Base-by-base conservation (phyloP, 2,113 vertebrate species). In the Perognathus longimembris region DNA sequence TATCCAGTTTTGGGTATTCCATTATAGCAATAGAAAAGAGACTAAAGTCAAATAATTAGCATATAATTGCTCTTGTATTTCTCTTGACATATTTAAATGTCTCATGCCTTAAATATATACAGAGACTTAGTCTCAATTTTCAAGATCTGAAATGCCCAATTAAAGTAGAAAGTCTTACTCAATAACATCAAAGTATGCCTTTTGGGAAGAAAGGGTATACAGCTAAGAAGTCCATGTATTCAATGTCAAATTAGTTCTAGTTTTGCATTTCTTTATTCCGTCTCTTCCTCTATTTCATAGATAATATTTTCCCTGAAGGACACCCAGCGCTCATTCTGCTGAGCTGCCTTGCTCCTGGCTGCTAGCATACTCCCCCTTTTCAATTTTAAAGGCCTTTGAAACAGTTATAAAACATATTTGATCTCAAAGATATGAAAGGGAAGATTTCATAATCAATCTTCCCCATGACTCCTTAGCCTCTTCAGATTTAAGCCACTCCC, bases 401-500 rank as follows among this genome's bases (percentile, higher is more conserved):
- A 81, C 15, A 80, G 59, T 22, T 38, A 85, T 59, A 82, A 86
- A 82, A 86, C 63, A 71, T 50, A 36, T 87, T 75, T 94, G 64
- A 93, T 93, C 77, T 90, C 83, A 93, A 92, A 93, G 38, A 92
- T 57, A 93, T 75, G 28, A 95, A 93, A 93, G 66, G 50, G 18
- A 94, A 85, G 18, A 61, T 92, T 89, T 83, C 18, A 91, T 81
- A 90, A 83, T 94, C 50, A 93, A 70, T 7, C 26, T 94, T 96
- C 86, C 79, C 70, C 93, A 85, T 93, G 89, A 93, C 95, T 73
- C 57, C 12, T 82, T 69, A 91, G 93, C 70, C 93, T 96, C 95
- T 92, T 73, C 78, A 96, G 78, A 95, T 96, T 96, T 94, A 96
- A 97, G 89, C 95, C 67, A 96, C 81, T 88, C 82, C 88, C 73